Percentiles rank a stretch among this genome's conserved stretches.
phyloP scores from a whole-genome alignment of 2,888 invertebrate genomes.

The Parnassius smintheus region DNA sequence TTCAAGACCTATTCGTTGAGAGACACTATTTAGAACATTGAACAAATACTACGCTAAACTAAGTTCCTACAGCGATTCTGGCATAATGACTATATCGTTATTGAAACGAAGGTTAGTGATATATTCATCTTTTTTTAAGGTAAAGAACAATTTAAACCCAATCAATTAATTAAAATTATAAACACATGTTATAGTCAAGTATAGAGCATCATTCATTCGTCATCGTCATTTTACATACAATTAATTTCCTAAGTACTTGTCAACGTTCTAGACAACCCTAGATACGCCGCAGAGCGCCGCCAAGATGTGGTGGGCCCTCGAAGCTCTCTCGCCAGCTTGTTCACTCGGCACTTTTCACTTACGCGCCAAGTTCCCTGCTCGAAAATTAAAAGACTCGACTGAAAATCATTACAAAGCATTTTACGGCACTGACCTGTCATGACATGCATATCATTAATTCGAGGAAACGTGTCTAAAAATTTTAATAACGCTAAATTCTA shows the following conservation, averaged over 20 bases:
- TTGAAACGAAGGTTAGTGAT: no score
- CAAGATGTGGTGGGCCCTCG: slow-evolving; percentile 23
- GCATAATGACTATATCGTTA: no score
- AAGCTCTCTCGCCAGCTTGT: slow-evolving; percentile 18
- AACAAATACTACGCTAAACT: no score
- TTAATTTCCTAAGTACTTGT: neutral
- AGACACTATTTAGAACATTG: no score
- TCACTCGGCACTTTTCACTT: slow-evolving; percentile 21
- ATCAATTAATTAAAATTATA: no score
- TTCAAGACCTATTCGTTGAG: no score
- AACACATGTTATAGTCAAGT: no score
- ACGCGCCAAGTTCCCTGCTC: slow-evolving; percentile 17
- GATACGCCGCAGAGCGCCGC: slow-evolving; percentile 7
- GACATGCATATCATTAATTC: slow-evolving; percentile 6
- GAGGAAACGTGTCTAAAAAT: neutral
- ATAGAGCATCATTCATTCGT: no score
- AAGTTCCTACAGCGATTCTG: no score
- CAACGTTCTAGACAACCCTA: slow-evolving; percentile 19
- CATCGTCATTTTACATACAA: neutral
- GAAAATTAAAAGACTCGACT: slow-evolving; percentile 22
- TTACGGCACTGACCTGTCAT: slow-evolving; percentile 6
- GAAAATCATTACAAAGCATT: slow-evolving; percentile 23
- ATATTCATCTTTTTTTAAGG: no score
- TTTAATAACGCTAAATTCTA: no score
- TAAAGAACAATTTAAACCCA: no score